phyloP scores from a whole-genome alignment of 2,797 vertebrate species.

The Myripristis murdjan region DNA sequence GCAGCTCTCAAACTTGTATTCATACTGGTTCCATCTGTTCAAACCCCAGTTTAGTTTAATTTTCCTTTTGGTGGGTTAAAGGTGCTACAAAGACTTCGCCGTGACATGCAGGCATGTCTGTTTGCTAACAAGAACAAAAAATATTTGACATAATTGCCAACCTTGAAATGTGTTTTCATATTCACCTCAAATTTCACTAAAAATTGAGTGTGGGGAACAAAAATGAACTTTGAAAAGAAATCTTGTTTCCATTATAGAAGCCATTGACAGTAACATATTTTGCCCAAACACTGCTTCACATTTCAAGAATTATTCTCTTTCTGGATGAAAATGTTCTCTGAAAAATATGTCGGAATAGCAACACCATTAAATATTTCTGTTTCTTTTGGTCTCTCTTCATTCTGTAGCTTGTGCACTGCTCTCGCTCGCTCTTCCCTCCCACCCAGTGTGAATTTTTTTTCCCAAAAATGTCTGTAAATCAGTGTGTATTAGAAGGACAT shows the following conservation, averaged over 20 bases:
- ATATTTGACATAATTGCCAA: no score
- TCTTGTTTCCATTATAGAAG: no score
- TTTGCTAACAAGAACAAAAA: no score
- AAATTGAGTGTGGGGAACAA: no score
- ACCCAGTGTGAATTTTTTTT: no score
- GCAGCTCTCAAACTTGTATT: constrained; percentile 2
- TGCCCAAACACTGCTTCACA: background rate
- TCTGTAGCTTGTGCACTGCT: background rate
- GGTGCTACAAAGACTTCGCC: background rate
- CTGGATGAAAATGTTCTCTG: background rate
- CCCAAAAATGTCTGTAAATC: background rate
- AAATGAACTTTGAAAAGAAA: no score
- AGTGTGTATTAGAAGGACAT: background rate
- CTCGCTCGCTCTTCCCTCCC: background rate
- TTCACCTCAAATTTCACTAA: no score
- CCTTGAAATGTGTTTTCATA: no score
- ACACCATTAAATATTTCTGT: constrained; percentile 16
- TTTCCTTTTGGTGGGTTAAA: background rate
- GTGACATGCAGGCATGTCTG: background rate
- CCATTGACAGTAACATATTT: no score
- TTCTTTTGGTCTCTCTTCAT: background rate
- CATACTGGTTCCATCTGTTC: background rate
- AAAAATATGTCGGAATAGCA: background rate
- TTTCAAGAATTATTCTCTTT: background rate
- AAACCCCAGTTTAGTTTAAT: background rate